Evolutionary conservation across 2,113 vertebrate genomes (phyloP), one percentile per base, ranked within the genome.

Genomic region (Gavia stellata): DNA sequence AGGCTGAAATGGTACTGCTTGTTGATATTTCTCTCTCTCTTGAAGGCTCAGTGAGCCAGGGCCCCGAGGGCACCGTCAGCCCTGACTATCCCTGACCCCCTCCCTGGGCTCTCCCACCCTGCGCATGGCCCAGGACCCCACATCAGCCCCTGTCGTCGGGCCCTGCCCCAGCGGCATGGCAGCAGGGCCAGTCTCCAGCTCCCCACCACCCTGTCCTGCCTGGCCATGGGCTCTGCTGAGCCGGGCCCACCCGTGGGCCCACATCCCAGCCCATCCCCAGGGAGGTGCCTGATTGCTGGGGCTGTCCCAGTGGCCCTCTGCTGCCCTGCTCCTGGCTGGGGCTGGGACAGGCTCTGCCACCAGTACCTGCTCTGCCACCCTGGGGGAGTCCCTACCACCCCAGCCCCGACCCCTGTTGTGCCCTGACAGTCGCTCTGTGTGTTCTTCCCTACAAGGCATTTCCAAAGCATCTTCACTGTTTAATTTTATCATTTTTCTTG

Each of bases 221-320:
- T 2, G 1, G 20, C 33, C 2, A 1, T 2, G 36, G 1, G 24
- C 34, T 14, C 25, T 0, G 3, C 13, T 11, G 17, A 40, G n/a
- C 53, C 4, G 1, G 12, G 19, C 25, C 29, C 31, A 29, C 25
- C 17, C 5, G 0, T 6, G 4, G 58, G 14, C 21, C n/a, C 16
- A 11, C 0, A 0, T 56, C 42, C 20, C 14, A 21, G 20, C 8
- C 55, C 29, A 19, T 31, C 14, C 29, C 31, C 26, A 14, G 7
- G 26, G 24, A 78, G 15, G 16, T 89, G 45, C 61, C 15, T 2
- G 1, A 2, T 1, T 3, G 42, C 50, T 44, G 24, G 38, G 40
- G 7, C 33, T 86, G 66, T 24, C 15, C 26, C 2, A 3, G 17
- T 38, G 40, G 7, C 6, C 44, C 17, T 14, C 2, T 6, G 26